Percentiles rank a stretch among this genome's conserved stretches.
These are phyloP conservation scores for Porites divaricata DNA, from an alignment of 92 coral and sea anemone genomes.

Conservation along the genomic window DNA sequence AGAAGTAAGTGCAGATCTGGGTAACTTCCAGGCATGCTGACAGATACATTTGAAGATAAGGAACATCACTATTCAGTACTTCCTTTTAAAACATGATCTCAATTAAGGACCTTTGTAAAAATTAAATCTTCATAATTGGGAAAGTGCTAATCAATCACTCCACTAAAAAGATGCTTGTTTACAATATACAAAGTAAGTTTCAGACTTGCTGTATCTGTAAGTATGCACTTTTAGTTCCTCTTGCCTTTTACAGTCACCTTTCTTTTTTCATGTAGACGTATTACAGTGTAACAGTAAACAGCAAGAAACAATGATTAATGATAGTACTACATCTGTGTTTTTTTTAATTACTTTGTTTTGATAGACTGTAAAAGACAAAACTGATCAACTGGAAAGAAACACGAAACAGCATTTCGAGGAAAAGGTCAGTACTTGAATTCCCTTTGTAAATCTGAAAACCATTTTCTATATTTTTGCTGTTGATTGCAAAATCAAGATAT, in stretches of 20 bases:
- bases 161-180: no score
- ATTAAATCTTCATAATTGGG: no score
- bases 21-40: not conserved
- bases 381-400: conserved; percentile 32
- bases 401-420: conserved; percentile 17
- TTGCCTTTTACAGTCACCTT: not conserved
- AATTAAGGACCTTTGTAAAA: no score
- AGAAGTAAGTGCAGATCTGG: conserved; percentile 9
- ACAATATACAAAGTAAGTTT: not conserved
- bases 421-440: conserved; percentile 10
- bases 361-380: conserved; percentile 55
- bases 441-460: not conserved
- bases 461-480: not conserved
- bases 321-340: not conserved
- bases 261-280: no score
- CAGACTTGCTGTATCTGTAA: not conserved
- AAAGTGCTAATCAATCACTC: no score
- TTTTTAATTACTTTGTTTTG: not conserved
- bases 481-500: not conserved
- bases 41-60: not conserved
- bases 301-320: no score
- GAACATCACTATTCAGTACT: not conserved
- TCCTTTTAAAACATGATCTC: no score
- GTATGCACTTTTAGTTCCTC: not conserved
- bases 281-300: no score